Conservation (phyloP, 1,140 invertebrate species). For the Drosophila trapezifrons region DNA sequence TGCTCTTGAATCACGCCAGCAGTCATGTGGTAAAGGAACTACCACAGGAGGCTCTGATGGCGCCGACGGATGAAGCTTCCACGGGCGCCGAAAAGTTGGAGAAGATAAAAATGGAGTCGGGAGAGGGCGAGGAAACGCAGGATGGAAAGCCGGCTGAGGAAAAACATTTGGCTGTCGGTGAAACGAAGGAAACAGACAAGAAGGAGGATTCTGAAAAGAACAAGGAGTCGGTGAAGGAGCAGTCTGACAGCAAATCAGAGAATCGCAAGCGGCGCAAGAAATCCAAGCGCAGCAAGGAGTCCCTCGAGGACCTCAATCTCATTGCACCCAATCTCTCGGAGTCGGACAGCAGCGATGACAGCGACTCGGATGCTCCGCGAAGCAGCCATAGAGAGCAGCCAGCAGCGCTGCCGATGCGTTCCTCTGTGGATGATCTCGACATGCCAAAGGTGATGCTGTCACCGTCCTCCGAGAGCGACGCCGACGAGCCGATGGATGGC, state of each 20-base stretch:
- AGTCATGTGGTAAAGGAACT: conserved; percentile 75
- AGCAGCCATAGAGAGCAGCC: conserved; percentile 26
- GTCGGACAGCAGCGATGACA: conserved; percentile 91
- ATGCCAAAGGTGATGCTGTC: conserved; percentile 74
- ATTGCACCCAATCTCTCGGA: conserved; percentile 93
- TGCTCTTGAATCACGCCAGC: conserved; percentile 89
- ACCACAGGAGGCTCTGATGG: conserved; percentile 10
- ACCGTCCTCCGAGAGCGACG: conserved; percentile 73
- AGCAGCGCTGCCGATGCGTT: conserved; percentile 52
- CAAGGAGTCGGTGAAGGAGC: conserved; percentile 47
- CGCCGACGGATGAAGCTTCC: background rate
- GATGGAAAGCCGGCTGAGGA: background rate
- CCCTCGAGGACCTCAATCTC: conserved; percentile 87
- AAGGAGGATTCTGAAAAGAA: conserved; percentile 55
- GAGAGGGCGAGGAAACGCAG: background rate
- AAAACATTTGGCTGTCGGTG: background rate
- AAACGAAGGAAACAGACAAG: conserved; percentile 3
- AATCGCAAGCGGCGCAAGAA: conserved; percentile 85
- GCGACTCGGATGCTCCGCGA: conserved; percentile 85
- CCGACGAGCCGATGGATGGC: conserved; percentile 34
- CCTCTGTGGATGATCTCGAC: conserved; percentile 59
- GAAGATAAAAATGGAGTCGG: conserved; percentile 32
- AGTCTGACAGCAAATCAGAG: conserved; percentile 45
- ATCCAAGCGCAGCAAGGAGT: conserved; percentile 86
- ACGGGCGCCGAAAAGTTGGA: background rate